Percentiles rank a stretch among this genome's conserved stretches.
phyloP scores from a whole-genome alignment of 2,113 vertebrate species.

The Alces alces region DNA sequence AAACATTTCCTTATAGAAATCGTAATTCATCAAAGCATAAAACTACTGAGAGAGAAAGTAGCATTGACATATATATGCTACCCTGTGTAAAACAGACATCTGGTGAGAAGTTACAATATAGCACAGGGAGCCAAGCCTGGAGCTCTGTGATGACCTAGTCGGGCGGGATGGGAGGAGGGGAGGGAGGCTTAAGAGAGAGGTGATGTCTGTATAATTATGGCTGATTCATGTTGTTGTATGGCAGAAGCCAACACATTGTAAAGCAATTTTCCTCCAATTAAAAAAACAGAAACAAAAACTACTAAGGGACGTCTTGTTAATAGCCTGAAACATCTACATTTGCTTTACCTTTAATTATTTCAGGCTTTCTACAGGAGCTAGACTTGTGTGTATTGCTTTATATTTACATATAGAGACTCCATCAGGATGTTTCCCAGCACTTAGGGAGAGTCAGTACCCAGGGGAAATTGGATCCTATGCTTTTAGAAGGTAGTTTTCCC shows the following conservation, averaged over 20 bases:
- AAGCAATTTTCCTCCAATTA: not conserved
- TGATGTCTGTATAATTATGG: not conserved
- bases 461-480: constrained; percentile 11
- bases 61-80: not conserved
- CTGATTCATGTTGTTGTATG: not conserved
- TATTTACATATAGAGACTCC: not conserved
- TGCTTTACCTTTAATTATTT: not conserved
- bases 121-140: not conserved
- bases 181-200: not conserved
- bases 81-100: not conserved
- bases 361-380: not conserved
- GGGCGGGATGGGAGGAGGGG: not conserved
- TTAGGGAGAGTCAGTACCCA: not conserved
- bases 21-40: not conserved
- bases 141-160: not conserved
- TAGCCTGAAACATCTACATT: not conserved
- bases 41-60: not conserved
- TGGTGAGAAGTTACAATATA: not conserved
- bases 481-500: constrained; percentile 39
- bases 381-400: not conserved
- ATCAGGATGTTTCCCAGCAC: constrained; percentile 1
- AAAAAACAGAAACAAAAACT: not conserved
- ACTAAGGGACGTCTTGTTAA: not conserved
- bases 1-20: not conserved
- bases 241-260: not conserved